phyloP scores from a whole-genome alignment of 1,140 invertebrate species.

The Pogonomyrmex californicus region DNA sequence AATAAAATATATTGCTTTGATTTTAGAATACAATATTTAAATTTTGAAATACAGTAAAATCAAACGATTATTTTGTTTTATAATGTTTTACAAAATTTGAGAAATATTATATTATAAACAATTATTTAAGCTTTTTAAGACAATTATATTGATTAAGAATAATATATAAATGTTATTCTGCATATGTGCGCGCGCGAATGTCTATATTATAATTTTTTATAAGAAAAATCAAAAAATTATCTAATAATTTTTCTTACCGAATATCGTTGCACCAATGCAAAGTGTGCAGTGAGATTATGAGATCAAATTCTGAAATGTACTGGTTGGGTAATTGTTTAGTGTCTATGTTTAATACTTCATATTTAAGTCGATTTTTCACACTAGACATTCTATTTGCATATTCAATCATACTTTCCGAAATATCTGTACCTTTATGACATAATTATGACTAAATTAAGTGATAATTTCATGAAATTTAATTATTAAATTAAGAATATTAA shows the following conservation, averaged over 20 bases:
- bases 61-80: background rate
- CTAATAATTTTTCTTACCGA: background rate
- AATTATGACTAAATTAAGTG: background rate
- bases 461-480: background rate
- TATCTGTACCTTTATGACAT: background rate
- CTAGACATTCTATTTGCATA: background rate
- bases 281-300: slow-evolving; percentile 11
- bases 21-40: background rate
- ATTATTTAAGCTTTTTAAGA: background rate
- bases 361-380: background rate
- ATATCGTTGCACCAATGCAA: background rate
- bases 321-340: background rate
- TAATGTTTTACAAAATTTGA: background rate
- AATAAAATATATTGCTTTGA: background rate
- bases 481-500: too few species aligned
- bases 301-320: slow-evolving; percentile 24
- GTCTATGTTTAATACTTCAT: background rate
- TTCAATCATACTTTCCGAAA: slow-evolving; percentile 5
- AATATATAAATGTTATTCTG: background rate
- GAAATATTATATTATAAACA: background rate
- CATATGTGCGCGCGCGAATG: background rate
- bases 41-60: background rate
- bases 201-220: background rate
- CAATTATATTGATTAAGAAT: background rate
- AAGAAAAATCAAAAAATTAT: background rate